phyloP scores from a whole-genome alignment of 2,113 vertebrate species.

The Anoura caudifer region DNA sequence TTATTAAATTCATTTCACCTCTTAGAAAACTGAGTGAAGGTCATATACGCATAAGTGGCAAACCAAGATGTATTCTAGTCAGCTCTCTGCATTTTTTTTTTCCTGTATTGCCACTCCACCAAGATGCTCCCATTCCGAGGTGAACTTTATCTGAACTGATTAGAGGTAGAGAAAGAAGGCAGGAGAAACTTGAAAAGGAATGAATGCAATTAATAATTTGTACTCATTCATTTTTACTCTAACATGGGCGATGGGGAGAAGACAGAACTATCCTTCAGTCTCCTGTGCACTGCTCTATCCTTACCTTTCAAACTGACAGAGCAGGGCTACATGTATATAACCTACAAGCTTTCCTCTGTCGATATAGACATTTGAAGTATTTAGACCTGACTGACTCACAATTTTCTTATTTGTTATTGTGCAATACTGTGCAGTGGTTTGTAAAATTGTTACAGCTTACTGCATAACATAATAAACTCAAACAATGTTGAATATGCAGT shows the following conservation, averaged over 20 bases:
- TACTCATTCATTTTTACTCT: not conserved
- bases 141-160: not conserved
- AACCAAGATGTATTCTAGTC: not conserved
- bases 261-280: not conserved
- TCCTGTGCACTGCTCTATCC: not conserved
- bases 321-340: not conserved
- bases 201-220: not conserved
- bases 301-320: not conserved
- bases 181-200: not conserved
- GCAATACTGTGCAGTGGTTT: slow-evolving; percentile 61
- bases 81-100: not conserved
- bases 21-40: not conserved
- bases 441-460: slow-evolving; percentile 65
- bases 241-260: not conserved
- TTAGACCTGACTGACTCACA: slow-evolving; percentile 35
- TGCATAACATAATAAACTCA: slow-evolving; percentile 56
- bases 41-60: not conserved
- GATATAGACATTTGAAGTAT: slow-evolving; percentile 50
- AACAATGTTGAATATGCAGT: slow-evolving; percentile 51
- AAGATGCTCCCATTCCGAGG: not conserved
- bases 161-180: not conserved
- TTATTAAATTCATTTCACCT: slow-evolving; percentile 20
- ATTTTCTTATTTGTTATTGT: slow-evolving; percentile 44
- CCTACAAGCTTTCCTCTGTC: not conserved
- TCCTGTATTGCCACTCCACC: not conserved